Evolutionary conservation across 2,113 vertebrate species (phyloP).

Genomic region (Tenebrosternarchus preto): DNA sequence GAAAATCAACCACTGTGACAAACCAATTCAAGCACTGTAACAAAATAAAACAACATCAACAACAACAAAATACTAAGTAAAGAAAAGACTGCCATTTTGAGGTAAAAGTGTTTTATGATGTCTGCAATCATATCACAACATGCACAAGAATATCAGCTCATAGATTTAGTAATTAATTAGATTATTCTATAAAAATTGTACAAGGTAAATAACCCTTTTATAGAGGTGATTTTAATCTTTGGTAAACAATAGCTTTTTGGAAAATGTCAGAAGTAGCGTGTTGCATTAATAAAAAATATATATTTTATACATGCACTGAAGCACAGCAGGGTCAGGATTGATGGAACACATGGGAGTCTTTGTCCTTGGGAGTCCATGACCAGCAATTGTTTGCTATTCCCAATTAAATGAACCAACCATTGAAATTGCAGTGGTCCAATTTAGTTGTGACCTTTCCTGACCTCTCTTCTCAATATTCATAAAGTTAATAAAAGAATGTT

Average conservation of each 20-base stretch:
- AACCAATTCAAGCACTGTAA: no score
- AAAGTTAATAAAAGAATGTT: slow-evolving; percentile 26
- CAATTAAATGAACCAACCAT: slow-evolving; percentile 39
- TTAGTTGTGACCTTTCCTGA: slow-evolving; percentile 35
- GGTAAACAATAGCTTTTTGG: neutral
- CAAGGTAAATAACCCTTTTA: neutral
- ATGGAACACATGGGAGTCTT: neutral
- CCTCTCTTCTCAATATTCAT: slow-evolving; percentile 39
- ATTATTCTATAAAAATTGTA: neutral
- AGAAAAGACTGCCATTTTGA: no score
- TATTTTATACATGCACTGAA: slow-evolving; percentile 1
- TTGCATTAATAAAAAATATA: slow-evolving; percentile 28
- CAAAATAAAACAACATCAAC: no score
- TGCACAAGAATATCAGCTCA: neutral
- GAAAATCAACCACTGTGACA: neutral
- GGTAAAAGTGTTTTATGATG: neutral
- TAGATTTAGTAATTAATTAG: neutral
- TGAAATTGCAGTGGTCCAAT: slow-evolving; percentile 28
- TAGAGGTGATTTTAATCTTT: neutral
- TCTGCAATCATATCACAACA: neutral
- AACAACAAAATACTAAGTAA: no score
- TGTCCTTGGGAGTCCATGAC: slow-evolving; percentile 44
- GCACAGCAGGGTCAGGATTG: slow-evolving; percentile 1
- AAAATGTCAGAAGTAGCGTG: slow-evolving; percentile 11
- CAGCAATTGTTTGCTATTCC: slow-evolving; percentile 3